A percentile compares a stretch with the other conserved stretches of the same genome.
Conservation (phyloP, 1,140 invertebrate genomes). For the Contarinia nasturtii region DNA sequence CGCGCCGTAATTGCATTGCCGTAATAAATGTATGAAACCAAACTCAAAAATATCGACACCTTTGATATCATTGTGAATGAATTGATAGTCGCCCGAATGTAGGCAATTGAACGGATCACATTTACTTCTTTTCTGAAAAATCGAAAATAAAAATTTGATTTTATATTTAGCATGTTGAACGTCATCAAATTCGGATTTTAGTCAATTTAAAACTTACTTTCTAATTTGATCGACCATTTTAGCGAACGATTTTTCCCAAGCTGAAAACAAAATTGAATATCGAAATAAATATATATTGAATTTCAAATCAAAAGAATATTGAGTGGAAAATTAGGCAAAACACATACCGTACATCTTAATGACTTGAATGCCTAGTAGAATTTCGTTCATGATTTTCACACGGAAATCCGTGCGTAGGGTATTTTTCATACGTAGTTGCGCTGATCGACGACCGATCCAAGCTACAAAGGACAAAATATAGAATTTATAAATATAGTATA, state of each 20-base stretch:
- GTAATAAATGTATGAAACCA: constrained; percentile 53
- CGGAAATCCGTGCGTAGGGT: constrained; percentile 58
- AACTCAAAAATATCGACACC: constrained; percentile 54
- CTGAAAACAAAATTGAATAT: no score
- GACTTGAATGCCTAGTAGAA: constrained; percentile 49
- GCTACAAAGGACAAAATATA: background rate
- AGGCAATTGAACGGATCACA: constrained; percentile 30
- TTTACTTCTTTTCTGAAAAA: constrained; percentile 39
- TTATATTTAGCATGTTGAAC: background rate
- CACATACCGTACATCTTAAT: constrained; percentile 80
- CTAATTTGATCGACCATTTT: background rate
- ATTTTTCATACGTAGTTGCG: constrained; percentile 34
- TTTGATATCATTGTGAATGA: constrained; percentile 46
- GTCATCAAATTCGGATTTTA: no score
- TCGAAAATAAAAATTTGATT: constrained; percentile 4
- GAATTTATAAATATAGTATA: no score
- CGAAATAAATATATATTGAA: no score
- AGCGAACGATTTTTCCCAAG: constrained; percentile 1
- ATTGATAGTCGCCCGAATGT: constrained; percentile 16
- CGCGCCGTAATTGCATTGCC: constrained; percentile 48
- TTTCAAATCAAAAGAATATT: no score
- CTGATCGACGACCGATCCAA: constrained; percentile 23
- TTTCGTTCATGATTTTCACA: constrained; percentile 68
- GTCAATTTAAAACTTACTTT: background rate
- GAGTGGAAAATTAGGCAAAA: no score